Conservation (phyloP, 2,888 invertebrate genomes). For the Drosophila mettleri region DNA sequence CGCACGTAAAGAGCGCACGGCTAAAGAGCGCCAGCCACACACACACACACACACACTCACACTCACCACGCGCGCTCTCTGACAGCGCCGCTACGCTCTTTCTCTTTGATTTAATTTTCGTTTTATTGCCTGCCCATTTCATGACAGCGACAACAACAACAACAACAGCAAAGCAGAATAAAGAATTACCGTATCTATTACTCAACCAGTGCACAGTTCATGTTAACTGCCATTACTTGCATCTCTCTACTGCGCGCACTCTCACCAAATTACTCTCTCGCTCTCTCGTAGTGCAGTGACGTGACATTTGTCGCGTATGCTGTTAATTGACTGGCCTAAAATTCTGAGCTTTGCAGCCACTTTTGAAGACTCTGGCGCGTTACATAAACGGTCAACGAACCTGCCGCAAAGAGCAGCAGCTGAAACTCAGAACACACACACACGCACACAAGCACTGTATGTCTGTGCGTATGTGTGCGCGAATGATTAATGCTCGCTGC, state of each 20-base stretch:
- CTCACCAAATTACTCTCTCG: constrained; percentile 1
- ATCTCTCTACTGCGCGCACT: constrained; percentile 30
- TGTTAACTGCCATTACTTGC: constrained; percentile 38
- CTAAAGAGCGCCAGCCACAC: constrained; percentile 3
- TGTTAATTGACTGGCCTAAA: constrained; percentile 59
- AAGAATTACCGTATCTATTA: constrained; percentile 67
- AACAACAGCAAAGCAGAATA: constrained; percentile 6
- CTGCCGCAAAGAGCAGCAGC: constrained; percentile 26
- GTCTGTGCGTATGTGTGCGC: background rate
- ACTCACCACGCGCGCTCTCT: constrained; percentile 4
- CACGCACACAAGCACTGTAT: background rate
- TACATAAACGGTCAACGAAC: constrained; percentile 65
- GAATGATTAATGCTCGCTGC: constrained; percentile 6
- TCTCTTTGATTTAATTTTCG: constrained; percentile 53
- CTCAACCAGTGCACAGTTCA: constrained; percentile 47
- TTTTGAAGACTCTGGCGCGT: constrained; percentile 57
- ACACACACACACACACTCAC: constrained; percentile 7
- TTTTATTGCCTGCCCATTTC: constrained; percentile 50
- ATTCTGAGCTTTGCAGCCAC: constrained; percentile 61
- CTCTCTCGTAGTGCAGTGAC: constrained; percentile 40
- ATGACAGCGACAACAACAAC: constrained; percentile 48
- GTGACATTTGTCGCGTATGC: constrained; percentile 63
- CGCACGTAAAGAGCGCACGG: constrained; percentile 13
- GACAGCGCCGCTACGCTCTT: background rate
- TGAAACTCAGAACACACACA: constrained; percentile 13